Evolutionary conservation across 2,888 invertebrate species (phyloP), one percentile per base, ranked within the genome.

Genomic region (Sinopyrophorus schimmeli): DNA sequence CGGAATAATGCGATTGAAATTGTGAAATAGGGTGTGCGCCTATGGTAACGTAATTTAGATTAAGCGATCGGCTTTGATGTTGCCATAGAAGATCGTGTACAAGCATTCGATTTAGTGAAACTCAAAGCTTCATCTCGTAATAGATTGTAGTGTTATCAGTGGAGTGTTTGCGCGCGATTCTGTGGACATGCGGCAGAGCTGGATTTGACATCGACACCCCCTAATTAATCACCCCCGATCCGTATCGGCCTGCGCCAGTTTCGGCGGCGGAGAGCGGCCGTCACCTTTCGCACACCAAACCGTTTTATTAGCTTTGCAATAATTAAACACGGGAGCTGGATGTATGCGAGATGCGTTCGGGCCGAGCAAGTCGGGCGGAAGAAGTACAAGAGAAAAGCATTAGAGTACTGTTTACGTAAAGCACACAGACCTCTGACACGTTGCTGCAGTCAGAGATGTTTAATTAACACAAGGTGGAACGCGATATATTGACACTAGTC

Each of bases 321-420:
- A 46, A 50, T 50, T 44, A 50, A 46, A 44, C 44, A 50, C 35
- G 30, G 23, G 24, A 27, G 15, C 30, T 31, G 24, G 21, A 41
- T 41, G 44, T 35, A 37, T 15, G 34, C 11, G 12, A 42, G 35
- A 17, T 44, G 26, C 39, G 47, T 51, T 42, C 39, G 14, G 31
- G 21, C 37, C 31, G 34, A 30, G 27, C 51, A 55, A 61, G 37
- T 53, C 56, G 53, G 54, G 61, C 61, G 63, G 63, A 63, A 63
- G 63, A 60, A 61, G 53, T 63, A 63, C 63, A 63, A 59, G 61
- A 61, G 63, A 63, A 63, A 59, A 58, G 63, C 63, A 63, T 63
- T 63, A 63, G 58, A 57, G 57, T 50, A 50, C 12, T 61, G 56
- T 61, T 61, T 61, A 58, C 54, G 39, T 52, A 50, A 44, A 47